Base-by-base conservation (phyloP, 1,140 invertebrate genomes). In the Drosophila hydei region DNA sequence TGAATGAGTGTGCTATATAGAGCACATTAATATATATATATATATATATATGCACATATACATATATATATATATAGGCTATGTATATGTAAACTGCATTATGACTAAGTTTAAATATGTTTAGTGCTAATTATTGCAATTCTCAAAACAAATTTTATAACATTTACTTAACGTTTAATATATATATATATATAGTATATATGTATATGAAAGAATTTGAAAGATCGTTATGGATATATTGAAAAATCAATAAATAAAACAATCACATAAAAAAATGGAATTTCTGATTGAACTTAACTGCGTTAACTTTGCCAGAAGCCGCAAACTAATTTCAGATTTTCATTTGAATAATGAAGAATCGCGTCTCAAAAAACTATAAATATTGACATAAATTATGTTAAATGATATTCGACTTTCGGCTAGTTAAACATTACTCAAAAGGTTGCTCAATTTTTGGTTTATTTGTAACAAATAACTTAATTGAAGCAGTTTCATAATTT, bases 131-230 rank as follows among this genome's bases (percentile, higher is more conserved):
- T 75, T 87, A 85, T 52, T 75, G 81, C 81, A 87, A 87, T 87
- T 85, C 81, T 85, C 81, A 83, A 77, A 33, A 74, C 62, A 48
- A 54, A 68, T 85, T 85, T 87, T 85, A 87, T 85, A 85, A 80
- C 77, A 87, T 85, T 85, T 87, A 85, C 81, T 80, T 87, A 85
- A 87, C 74, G 70, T 87, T 85, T 85, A 87, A 77, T 50, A 80
- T 77, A 54, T 65, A 70, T 72, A 42, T 60, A 43, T 55, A 70
- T 48, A 60, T 75, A 77, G 36, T 60, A 27, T 59, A 70, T 48
- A 63, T 75, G 59, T 74, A 70, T 77, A 45, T 58, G 61, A 25
- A 59, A 68, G 76, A 55, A 51, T 40, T 62, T 67, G 55, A 72
- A 59, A 65, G 63, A 85, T 85, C 81, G 81, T 85, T 85, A 85